phyloP scores from a whole-genome alignment of 2,113 vertebrate species.

The Cinclus cinclus region DNA sequence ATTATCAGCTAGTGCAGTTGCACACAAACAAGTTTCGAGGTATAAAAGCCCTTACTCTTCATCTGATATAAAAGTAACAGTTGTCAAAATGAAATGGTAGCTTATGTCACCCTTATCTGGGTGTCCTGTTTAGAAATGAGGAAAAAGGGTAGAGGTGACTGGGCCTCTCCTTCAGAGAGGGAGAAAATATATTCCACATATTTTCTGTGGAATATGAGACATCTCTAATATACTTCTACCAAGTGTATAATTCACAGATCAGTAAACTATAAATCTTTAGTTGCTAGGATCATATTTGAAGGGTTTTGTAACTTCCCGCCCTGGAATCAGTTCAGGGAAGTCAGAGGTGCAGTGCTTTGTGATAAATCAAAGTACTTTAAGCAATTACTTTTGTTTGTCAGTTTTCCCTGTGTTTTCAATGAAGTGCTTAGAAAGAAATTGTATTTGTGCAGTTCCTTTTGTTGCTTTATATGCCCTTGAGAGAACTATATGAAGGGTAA shows the following conservation, averaged over 20 bases:
- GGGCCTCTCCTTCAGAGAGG: neutral
- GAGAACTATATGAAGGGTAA: conserved; percentile 36
- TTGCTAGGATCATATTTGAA: neutral
- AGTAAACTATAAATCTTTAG: neutral
- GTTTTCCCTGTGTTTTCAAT: conserved; percentile 10
- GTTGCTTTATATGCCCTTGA: conserved; percentile 33
- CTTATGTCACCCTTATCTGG: conserved; percentile 22
- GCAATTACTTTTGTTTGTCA: neutral
- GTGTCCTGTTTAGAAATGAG: neutral
- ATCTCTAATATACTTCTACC: neutral
- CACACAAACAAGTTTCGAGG: neutral
- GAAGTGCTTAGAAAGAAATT: neutral
- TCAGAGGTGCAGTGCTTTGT: neutral
- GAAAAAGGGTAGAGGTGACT: neutral
- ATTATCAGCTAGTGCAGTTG: neutral
- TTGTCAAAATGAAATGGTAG: neutral
- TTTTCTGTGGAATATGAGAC: neutral
- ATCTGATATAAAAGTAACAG: neutral
- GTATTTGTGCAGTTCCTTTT: neutral
- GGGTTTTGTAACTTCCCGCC: neutral
- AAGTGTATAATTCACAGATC: neutral
- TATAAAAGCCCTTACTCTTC: neutral
- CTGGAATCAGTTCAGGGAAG: neutral
- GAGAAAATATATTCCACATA: neutral
- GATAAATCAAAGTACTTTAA: conserved; percentile 2